A percentile compares a stretch with the other conserved stretches of the same genome.
These are phyloP conservation scores for Sphenopsis melanotis DNA, from an alignment of 2,797 vertebrate genomes.

Conservation along the genomic window DNA sequence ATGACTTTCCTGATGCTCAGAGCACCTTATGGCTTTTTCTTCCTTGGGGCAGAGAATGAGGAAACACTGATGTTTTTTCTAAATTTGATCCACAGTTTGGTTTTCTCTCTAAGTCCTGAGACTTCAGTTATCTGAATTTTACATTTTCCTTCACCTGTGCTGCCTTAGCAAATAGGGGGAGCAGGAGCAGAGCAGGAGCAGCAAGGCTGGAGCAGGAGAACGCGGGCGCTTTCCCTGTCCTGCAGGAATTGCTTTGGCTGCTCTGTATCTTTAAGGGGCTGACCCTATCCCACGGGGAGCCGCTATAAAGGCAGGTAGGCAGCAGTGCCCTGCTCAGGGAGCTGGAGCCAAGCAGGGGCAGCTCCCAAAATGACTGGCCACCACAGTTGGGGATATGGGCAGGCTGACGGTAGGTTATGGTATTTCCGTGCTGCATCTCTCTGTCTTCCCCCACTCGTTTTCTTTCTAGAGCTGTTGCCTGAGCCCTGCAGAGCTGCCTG, in stretches of 20 bases:
- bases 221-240: neutral
- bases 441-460: neutral
- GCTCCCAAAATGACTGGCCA: conserved; percentile 82
- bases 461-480: conserved; percentile 5
- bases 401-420: conserved; percentile 86
- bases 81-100: neutral
- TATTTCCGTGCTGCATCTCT: neutral
- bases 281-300: conserved; percentile 28
- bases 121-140: neutral
- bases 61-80: neutral
- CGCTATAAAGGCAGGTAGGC: conserved; percentile 74
- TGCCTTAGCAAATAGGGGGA: neutral
- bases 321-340: neutral
- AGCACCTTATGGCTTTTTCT: neutral
- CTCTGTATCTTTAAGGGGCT: conserved; percentile 71
- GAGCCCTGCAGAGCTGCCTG: conserved; percentile 32
- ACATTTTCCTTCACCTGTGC: neutral
- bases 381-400: conserved; percentile 89
- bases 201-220: neutral
- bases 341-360: conserved; percentile 26
- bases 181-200: neutral
- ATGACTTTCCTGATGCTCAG: fast-evolving
- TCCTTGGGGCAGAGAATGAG: no score
- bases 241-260: neutral
- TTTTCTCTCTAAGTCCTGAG: neutral